Percentiles rank a stretch among this genome's conserved stretches.
Evolutionary conservation across 2,888 invertebrate genomes (phyloP).

Genomic region (Melanotus villosus): DNA sequence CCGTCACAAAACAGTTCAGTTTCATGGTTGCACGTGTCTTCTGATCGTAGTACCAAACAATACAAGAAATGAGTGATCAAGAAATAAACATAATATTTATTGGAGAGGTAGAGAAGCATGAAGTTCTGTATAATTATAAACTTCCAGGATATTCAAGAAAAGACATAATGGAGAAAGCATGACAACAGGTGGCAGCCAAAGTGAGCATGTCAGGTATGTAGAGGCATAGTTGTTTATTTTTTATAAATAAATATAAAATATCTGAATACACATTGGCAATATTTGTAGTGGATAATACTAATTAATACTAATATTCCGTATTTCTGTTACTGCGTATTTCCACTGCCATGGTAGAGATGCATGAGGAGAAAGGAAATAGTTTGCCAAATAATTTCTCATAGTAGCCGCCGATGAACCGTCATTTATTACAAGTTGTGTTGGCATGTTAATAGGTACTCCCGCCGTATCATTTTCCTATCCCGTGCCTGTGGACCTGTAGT

Average conservation of each 20-base stretch:
- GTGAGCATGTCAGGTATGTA: not conserved
- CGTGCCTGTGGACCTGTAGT: not conserved
- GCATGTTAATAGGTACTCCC: conserved; percentile 2
- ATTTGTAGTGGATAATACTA: not conserved
- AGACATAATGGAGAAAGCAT: not conserved
- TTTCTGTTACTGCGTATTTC: conserved; percentile 34
- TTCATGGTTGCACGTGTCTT: no score
- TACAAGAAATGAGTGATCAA: conserved; percentile 6
- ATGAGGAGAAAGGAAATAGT: conserved; percentile 42
- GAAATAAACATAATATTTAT: conserved; percentile 1
- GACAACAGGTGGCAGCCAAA: not conserved
- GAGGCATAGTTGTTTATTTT: not conserved
- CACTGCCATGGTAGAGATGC: conserved; percentile 47
- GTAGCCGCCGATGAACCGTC: conserved; percentile 29
- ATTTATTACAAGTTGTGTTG: conserved; percentile 21
- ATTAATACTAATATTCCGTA: not conserved
- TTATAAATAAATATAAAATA: no score
- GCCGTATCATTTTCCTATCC: not conserved
- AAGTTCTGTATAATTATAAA: no score
- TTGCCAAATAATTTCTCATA: conserved; percentile 45
- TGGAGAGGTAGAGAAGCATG: conserved; percentile 3
- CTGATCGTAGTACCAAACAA: no score
- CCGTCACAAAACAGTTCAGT: no score
- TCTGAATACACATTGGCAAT: no score
- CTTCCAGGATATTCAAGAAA: conserved; percentile 2